Percentiles rank a stretch among this genome's conserved stretches.
Evolutionary conservation across 2,113 vertebrate genomes (phyloP).

Genomic region (Cisticola juncidis): DNA sequence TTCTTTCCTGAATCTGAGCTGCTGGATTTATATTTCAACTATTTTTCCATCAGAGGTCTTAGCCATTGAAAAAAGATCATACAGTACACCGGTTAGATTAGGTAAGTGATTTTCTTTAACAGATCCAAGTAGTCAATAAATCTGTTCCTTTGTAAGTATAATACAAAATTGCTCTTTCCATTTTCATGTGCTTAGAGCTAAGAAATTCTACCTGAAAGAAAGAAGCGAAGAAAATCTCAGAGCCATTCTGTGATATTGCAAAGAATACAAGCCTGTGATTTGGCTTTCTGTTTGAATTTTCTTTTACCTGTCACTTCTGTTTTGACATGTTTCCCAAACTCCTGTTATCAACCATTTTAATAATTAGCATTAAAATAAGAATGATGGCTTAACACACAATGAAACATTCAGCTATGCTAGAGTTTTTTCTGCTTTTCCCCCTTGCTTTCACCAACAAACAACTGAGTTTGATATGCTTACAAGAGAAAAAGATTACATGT

Average conservation of each 20-base stretch:
- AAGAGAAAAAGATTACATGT: not conserved
- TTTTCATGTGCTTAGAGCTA: not conserved
- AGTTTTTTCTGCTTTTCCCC: not conserved
- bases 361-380: conserved; percentile 4
- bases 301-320: conserved; percentile 3
- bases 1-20: not conserved
- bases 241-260: not conserved
- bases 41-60: not conserved
- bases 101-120: not conserved
- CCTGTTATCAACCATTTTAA: not conserved
- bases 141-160: not conserved
- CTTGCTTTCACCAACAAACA: not conserved
- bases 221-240: not conserved
- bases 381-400: not conserved
- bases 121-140: not conserved
- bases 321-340: conserved; percentile 32
- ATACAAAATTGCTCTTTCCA: not conserved
- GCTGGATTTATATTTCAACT: conserved; percentile 26
- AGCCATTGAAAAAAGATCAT: not conserved
- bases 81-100: not conserved
- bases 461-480: not conserved
- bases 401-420: not conserved
- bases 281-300: conserved; percentile 30
- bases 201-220: not conserved
- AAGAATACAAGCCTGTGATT: not conserved